Base-by-base conservation (phyloP, 2,888 invertebrate genomes). In the Polymixis flavicincta region DNA sequence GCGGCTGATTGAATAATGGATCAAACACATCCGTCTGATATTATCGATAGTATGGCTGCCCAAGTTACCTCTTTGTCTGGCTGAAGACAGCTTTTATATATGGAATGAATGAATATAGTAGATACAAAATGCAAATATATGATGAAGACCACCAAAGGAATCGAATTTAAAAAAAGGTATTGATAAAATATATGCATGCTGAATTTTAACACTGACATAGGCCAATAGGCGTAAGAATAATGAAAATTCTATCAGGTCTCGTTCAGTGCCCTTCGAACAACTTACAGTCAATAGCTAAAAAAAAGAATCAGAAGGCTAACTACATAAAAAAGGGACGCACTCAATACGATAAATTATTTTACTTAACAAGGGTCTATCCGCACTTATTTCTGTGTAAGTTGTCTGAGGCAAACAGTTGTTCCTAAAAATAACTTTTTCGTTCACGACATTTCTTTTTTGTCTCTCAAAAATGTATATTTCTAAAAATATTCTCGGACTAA, bases 1-100 rank as follows among this genome's bases (percentile, higher is more conserved):
- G 19, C 3, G 50, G 48, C 17, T 66, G 71, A 82, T 85, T 60
- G 52, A 68, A 69, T 75, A 69, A 64, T 45, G 28, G 63, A 76
- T 85, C 52, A 63, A 64, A 76, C 19, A 55, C 28, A 52, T 50
- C 57, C 52, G 3, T 14, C 42, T 57, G 32, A 60, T 61, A 59
- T 42, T 64, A 54, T 52, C 9, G 25, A 42, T 14, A 13, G 19
- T 25, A n/a, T 28, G 25, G 32, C 28, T 52, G 77, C 45, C 37
- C 19, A 54, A 48, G 14, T 2, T 50, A 55, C 14, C 19, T 5
- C 6, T 48, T 37, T 28, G 14, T 32, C 7, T 42, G 17, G 22
- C 3, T 25, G 37, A 25, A 48, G 22, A 22, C 11, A n/a, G 17
- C 25, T 14, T 14, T 3, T 19, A 3, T 17, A 19, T 2, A n/a